Percentiles rank a stretch among this genome's conserved stretches.
phyloP scores from a whole-genome alignment of 2,113 vertebrate species.

The Clarias macrocephalus region DNA sequence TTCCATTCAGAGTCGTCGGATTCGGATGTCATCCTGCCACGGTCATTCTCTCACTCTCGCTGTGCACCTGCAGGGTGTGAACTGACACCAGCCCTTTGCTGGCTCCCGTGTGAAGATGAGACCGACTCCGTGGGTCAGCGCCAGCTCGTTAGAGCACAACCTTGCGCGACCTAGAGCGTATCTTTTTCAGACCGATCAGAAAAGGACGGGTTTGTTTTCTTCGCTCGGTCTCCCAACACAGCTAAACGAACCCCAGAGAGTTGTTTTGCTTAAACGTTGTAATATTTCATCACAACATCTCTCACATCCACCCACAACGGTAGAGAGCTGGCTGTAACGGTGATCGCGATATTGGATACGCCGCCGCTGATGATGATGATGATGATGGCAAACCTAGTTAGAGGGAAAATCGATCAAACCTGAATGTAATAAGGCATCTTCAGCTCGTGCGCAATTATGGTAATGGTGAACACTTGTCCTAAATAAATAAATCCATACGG shows the following conservation, averaged over 20 bases:
- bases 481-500: not conserved
- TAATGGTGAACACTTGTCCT: not conserved
- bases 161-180: slow-evolving; percentile 46
- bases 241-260: slow-evolving; percentile 26
- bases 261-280: slow-evolving; percentile 41
- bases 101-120: slow-evolving; percentile 29
- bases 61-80: slow-evolving; percentile 38
- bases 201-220: not conserved
- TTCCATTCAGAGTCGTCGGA: not conserved
- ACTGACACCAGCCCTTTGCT: slow-evolving; percentile 45
- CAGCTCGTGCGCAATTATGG: not conserved
- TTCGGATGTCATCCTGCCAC: not conserved
- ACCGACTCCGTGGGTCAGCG: slow-evolving; percentile 38
- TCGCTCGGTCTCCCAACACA: not conserved
- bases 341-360: not conserved
- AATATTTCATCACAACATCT: slow-evolving; percentile 30
- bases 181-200: slow-evolving; percentile 8
- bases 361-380: not conserved
- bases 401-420: not conserved
- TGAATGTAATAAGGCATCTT: not conserved
- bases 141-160: slow-evolving; percentile 52
- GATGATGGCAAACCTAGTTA: not conserved
- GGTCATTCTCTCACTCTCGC: not conserved
- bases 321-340: not conserved
- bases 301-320: slow-evolving; percentile 22